Evolutionary conservation across 2,797 vertebrate species (phyloP), one percentile per base, ranked within the genome.

Genomic region (Poeciliopsis presidionis): DNA sequence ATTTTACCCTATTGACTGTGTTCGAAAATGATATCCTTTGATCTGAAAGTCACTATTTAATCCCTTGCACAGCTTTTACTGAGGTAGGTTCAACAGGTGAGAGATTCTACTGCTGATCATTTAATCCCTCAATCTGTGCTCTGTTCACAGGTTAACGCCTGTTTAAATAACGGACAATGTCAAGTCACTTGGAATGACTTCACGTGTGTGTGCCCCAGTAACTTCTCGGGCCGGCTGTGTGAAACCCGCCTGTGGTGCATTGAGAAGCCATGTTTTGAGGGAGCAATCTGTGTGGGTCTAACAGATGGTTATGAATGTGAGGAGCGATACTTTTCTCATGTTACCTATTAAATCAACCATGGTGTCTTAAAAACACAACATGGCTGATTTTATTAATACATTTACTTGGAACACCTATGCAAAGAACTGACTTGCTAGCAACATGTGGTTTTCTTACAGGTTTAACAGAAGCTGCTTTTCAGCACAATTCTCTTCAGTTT

Each of bases 121-220:
- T 79, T 86, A 83, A 92, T 90, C 80, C 51, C 76, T 41, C 76
- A 73, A 77, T 86, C 77, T 87, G 59, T 89, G 65, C 90, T 74
- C 45, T 87, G 74, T 83, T 39, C 22, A 5, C 80, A 96, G 95
- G 86, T 75, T 74, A 84, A 85, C 55, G 97, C 97, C 4, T 99
- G 98, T 91, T 91, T 95, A 85, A 96, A 98, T 9, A 96, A 94
- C n/a, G 98, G 98, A 70, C 90, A 65, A 7, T 99, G 98, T 86
- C 81, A 84, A 0, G 84, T 97, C 89, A 97, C 96, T 80, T 99
- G 98, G 98, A 99, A 99, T 82, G 97, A 99, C 92, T 99, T 98
- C 91, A 92, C 77, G 72, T 99, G 98, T 81, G 82, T 81, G 87
- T 99, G 98, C 85, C 93, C 95, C 22, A 74, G 86, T 76, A 97